These are phyloP conservation scores for Miniopterus natalensis DNA, from an alignment of 2,113 vertebrate genomes.

Conservation along the genomic window DNA sequence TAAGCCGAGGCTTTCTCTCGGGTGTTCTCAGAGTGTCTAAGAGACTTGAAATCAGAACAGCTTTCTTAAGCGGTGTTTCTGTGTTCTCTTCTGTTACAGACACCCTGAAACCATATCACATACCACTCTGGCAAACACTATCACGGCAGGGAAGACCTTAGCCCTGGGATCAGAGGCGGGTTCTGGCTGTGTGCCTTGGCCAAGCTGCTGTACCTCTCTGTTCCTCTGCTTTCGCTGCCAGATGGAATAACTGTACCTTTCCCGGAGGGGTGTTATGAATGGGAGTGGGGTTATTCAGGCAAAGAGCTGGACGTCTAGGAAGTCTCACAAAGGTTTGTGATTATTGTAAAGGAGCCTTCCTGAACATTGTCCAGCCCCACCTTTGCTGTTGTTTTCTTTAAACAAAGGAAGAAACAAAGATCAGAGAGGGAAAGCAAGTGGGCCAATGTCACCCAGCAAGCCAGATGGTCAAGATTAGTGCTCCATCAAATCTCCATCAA, in stretches of 20 bases:
- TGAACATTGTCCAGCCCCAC: background rate
- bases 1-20: background rate
- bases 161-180: background rate
- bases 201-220: background rate
- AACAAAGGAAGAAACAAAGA: background rate
- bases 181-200: background rate
- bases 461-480: background rate
- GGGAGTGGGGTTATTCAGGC: background rate
- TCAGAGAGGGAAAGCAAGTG: background rate
- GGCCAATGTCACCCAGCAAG: background rate
- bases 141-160: background rate
- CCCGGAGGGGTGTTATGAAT: accelerated
- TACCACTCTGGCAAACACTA: background rate
- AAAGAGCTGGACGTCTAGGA: background rate
- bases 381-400: background rate
- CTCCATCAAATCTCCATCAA: background rate
- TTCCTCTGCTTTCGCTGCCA: background rate
- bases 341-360: background rate
- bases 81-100: background rate
- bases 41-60: background rate
- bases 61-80: background rate
- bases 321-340: background rate
- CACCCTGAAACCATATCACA: background rate
- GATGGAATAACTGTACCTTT: background rate
- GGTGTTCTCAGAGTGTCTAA: background rate